Evolutionary conservation across 2,888 invertebrate species (phyloP), one percentile per base, ranked within the genome.

Genomic region (Hartigia nigra): DNA sequence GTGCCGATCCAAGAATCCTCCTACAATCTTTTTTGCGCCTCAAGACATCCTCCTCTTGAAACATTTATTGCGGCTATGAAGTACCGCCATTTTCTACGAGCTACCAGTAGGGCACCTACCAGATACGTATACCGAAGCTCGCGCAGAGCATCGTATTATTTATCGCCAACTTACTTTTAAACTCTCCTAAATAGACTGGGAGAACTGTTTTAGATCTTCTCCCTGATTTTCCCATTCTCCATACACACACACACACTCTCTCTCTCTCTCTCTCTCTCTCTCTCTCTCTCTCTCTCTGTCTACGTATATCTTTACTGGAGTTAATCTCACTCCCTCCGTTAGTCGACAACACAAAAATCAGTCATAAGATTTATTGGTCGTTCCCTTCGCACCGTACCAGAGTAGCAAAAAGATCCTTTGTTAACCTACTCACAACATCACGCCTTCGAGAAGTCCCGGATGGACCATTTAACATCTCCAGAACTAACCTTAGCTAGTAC

Each of bases 361-460:
- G 12, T 31, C 72, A 11, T 72, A 34, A 72, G 72, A 72, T 72
- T 72, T 72, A 72, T 72, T 32, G 72, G 32, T 32, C 72, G 31
- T 72, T 34, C 72, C 31, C 72, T 31, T 72, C 12, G 1, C 31
- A 1, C 34, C 55, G 23, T 55, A 55, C 9, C 9, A 23, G 55
- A 23, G 55, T 55, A 55, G 55, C 55, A 55, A 55, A 55, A 55
- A 37, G 35, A 70, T 70, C 78, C 74, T 75, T 78, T 78, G 78
- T 78, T 69, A n/a, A 75, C 69, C 78, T 70, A 75, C 74, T 78
- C 75, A 78, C 70, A 78, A 78, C 75, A 78, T 78, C 78, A 78
- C 78, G 78, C 78, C 78, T 72, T 75, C 69, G 32, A 23, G 32
- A 35, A 12, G 32, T 32, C 34, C 3, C 23, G 32, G 32, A 31